These are phyloP conservation scores for Caenorhabditis japonica DNA, from an alignment of 2,888 invertebrate species.

Conservation along the genomic window DNA sequence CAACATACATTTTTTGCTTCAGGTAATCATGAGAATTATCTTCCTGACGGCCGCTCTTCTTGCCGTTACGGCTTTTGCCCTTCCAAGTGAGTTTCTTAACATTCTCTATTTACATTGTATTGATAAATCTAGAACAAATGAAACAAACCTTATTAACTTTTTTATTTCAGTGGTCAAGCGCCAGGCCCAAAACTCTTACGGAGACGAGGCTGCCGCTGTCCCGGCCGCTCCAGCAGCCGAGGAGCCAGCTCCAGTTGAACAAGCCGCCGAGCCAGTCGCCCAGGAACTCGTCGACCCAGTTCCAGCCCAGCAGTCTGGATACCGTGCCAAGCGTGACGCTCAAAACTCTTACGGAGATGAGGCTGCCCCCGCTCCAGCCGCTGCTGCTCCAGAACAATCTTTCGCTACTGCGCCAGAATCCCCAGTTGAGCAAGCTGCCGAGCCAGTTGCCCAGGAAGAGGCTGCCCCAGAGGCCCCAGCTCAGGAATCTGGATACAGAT, in stretches of 20 bases:
- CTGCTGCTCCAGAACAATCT: slow-evolving; percentile 26
- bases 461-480: slow-evolving; percentile 46
- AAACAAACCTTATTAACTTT: too few relatives aligned
- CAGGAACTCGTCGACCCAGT: slow-evolving; percentile 36
- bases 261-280: slow-evolving; percentile 32
- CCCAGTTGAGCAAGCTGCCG: slow-evolving; percentile 33
- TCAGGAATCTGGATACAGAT: slow-evolving; percentile 47
- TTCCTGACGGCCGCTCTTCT: slow-evolving; percentile 24
- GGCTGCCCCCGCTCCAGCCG: slow-evolving; percentile 35
- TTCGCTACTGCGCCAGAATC: slow-evolving; percentile 12
- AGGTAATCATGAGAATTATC: slow-evolving; percentile 43
- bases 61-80: slow-evolving; percentile 28
- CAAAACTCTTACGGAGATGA: slow-evolving; percentile 67
- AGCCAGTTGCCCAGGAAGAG: slow-evolving; percentile 42
- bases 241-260: slow-evolving; percentile 35
- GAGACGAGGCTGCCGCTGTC: slow-evolving; percentile 55
- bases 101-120: too few relatives aligned
- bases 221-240: slow-evolving; percentile 34
- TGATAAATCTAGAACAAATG: too few relatives aligned
- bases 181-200: slow-evolving; percentile 60
- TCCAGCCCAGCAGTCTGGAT: slow-evolving; percentile 60
- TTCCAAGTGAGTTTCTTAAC: slow-evolving; percentile 29
- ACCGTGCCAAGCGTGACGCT: slow-evolving; percentile 52
- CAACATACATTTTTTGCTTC: background rate
- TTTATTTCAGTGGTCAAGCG: slow-evolving; percentile 60